Percentiles rank a stretch among this genome's conserved stretches.
Evolutionary conservation across 2,113 vertebrate species (phyloP).

Genomic region (Actinemys pallida): DNA sequence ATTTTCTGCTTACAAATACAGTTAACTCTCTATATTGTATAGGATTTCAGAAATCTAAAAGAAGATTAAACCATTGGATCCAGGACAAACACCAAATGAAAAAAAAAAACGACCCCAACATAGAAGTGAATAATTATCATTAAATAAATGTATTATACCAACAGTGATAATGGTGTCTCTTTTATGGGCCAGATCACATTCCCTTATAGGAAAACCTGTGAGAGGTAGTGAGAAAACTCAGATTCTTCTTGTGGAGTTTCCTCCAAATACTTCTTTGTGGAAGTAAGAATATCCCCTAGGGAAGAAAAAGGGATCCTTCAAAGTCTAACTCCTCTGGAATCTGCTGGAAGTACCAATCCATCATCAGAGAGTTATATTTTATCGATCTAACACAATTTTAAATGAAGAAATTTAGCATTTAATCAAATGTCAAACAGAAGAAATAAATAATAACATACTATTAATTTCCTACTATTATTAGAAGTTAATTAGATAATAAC

Average conservation of each 20-base stretch:
- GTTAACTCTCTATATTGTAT: not conserved
- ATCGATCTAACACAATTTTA: not conserved
- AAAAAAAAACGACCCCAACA: rapidly evolving
- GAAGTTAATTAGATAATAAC: not conserved
- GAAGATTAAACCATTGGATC: not conserved
- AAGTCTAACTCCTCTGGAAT: not conserved
- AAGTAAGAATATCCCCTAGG: not conserved
- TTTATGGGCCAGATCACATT: not conserved
- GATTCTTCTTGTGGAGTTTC: not conserved
- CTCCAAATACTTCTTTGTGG: not conserved
- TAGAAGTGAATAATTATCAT: not conserved
- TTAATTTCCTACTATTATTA: not conserved
- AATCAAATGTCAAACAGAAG: not conserved
- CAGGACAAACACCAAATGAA: not conserved
- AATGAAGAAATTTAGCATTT: not conserved
- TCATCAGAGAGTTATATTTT: not conserved
- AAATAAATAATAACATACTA: not conserved
- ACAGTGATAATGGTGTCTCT: not conserved
- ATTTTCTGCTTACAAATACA: not conserved
- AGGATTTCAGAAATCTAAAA: not conserved
- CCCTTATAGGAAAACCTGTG: not conserved
- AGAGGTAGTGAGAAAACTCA: not conserved
- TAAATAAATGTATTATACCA: not conserved
- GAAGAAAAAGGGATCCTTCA: not conserved
- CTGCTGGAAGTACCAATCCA: not conserved